Percentiles rank a stretch among this genome's conserved stretches.
These are phyloP conservation scores for Heliothis virescens DNA, from an alignment of 1,140 invertebrate genomes.

Conservation along the genomic window DNA sequence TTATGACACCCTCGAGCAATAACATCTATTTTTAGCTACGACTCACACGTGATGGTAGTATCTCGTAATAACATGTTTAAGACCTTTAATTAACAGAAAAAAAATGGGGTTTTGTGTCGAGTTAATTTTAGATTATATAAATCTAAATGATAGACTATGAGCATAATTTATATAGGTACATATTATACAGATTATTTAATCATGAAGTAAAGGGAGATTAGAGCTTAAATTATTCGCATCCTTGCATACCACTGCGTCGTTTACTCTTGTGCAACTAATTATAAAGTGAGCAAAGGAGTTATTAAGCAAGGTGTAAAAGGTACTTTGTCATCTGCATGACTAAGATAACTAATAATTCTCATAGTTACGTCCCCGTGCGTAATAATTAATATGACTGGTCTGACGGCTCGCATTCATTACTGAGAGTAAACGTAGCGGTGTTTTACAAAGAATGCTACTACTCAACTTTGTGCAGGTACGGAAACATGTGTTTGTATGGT, in stretches of 20 bases:
- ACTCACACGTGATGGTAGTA: neutral
- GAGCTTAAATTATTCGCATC: no score
- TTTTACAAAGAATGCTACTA: neutral
- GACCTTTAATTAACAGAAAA: no score
- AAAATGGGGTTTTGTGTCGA: no score
- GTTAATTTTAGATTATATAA: no score
- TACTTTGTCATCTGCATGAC: neutral
- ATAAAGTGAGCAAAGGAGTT: neutral
- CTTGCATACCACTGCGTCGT: no score
- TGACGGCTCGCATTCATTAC: neutral
- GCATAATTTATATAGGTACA: no score
- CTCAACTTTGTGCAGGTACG: neutral
- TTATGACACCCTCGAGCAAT: neutral
- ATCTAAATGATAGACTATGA: no score
- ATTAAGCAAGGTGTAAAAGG: neutral
- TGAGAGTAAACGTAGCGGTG: neutral
- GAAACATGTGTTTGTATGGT: neutral
- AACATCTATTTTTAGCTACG: neutral
- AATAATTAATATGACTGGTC: slow-evolving; percentile 16
- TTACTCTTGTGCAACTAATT: no score
- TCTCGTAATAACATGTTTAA: no score
- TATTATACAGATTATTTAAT: no score
- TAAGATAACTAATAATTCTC: slow-evolving; percentile 1
- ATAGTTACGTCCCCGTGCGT: neutral
- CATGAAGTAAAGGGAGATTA: no score